Percentiles rank a stretch among this genome's conserved stretches.
These are phyloP conservation scores for Pelmatolapia mariae DNA, from an alignment of 2,113 vertebrate genomes.

Conservation along the genomic window DNA sequence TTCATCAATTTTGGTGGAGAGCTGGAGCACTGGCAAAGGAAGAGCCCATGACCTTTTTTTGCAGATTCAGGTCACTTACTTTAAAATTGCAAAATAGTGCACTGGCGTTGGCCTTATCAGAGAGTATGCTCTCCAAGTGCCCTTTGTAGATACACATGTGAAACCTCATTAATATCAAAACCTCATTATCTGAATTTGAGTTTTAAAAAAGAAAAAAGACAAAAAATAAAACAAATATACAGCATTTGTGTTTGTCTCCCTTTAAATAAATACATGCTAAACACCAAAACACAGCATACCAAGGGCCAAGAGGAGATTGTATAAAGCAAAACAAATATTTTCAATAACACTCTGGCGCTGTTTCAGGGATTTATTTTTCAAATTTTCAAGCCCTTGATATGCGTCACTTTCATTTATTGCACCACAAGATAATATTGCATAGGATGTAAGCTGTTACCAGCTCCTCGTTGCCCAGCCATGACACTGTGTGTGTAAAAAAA, in stretches of 20 bases:
- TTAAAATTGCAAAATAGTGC: background rate
- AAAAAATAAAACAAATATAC: background rate
- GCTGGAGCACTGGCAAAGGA: background rate
- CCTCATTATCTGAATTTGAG: background rate
- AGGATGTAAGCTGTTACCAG: slow-evolving; percentile 73
- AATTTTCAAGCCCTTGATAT: slow-evolving; percentile 43
- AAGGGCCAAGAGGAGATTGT: background rate
- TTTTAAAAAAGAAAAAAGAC: background rate
- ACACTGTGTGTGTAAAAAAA: slow-evolving; percentile 27
- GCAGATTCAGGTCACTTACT: background rate
- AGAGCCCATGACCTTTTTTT: background rate
- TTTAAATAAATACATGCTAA: slow-evolving; percentile 44
- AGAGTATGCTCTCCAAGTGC: background rate
- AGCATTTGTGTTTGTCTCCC: background rate
- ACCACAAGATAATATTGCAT: slow-evolving; percentile 76
- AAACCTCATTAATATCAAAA: background rate
- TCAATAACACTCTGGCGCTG: background rate
- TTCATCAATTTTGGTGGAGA: background rate
- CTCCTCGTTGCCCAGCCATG: slow-evolving; percentile 72
- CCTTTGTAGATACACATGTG: background rate
- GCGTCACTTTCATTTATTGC: slow-evolving; percentile 63
- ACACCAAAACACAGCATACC: slow-evolving; percentile 19
- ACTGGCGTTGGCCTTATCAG: background rate
- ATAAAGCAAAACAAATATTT: slow-evolving; percentile 25
- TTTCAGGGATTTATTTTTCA: background rate